Percentiles rank a stretch among this genome's conserved stretches.
phyloP scores from a whole-genome alignment of 2,797 vertebrate genomes.

The Gadopsis marmoratus region DNA sequence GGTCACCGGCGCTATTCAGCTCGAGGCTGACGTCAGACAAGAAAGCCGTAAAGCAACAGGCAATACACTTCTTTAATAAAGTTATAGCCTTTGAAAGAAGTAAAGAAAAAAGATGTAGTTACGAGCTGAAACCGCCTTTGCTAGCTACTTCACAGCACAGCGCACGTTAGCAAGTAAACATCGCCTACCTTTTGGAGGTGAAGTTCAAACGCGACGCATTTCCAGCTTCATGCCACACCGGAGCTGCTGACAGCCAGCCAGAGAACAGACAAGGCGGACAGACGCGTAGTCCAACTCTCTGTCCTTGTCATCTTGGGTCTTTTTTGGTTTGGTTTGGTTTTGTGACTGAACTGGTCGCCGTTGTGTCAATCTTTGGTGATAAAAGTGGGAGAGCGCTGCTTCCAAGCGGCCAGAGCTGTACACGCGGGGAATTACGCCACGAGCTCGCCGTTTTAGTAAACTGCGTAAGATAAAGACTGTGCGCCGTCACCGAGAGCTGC shows the following conservation, averaged over 20 bases:
- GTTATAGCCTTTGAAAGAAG: not conserved
- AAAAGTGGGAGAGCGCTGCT: not conserved
- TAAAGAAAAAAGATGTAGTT: too few species aligned
- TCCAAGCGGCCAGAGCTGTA: not conserved
- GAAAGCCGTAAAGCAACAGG: not conserved
- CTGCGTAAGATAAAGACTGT: not conserved
- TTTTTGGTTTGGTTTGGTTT: not conserved
- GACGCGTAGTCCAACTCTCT: not conserved
- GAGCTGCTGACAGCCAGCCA: not conserved
- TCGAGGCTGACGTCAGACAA: not conserved
- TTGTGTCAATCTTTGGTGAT: not conserved
- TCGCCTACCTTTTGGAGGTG: constrained; percentile 65
- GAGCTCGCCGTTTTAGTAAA: too few species aligned
- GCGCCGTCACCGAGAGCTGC: constrained; percentile 11
- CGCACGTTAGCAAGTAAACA: constrained; percentile 1
- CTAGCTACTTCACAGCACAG: not conserved
- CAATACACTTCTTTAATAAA: not conserved
- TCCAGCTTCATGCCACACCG: constrained; percentile 12
- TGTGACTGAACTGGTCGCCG: not conserved
- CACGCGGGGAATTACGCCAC: too few species aligned
- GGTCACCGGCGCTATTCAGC: not conserved
- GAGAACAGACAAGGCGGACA: not conserved
- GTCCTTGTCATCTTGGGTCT: constrained; percentile 2
- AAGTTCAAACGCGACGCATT: constrained; percentile 43
- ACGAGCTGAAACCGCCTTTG: not conserved